These are phyloP conservation scores for Allacma fusca DNA, from an alignment of 2,888 invertebrate genomes.

Conservation along the genomic window DNA sequence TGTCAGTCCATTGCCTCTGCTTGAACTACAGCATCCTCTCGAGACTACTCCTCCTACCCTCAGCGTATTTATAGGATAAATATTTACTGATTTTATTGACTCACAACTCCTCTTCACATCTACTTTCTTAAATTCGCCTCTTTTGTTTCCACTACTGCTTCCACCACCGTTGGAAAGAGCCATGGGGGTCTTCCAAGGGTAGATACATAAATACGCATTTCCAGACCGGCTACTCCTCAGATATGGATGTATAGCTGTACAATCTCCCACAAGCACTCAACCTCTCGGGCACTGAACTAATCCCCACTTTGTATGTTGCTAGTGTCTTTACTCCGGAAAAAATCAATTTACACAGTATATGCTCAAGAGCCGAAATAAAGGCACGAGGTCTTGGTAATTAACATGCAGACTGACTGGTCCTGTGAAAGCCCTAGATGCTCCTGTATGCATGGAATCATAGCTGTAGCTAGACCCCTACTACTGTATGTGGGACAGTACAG, in stretches of 20 bases:
- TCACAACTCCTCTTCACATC: neutral
- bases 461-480: too few relatives aligned
- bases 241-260: neutral
- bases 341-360: neutral
- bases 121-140: neutral
- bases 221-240: too few relatives aligned
- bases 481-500: too few relatives aligned
- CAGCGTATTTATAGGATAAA: neutral
- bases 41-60: neutral
- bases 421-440: too few relatives aligned
- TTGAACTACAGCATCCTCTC: neutral
- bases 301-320: neutral
- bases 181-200: too few relatives aligned
- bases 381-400: neutral
- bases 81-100: neutral
- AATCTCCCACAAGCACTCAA: neutral
- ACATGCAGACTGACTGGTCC: neutral
- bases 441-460: too few relatives aligned
- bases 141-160: neutral
- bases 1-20: neutral
- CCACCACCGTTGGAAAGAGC: neutral
- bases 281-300: neutral
- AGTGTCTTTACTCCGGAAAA: neutral
- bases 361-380: neutral
- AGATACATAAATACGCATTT: too few relatives aligned